Base-by-base conservation (phyloP, 1,140 invertebrate genomes). In the Mycetomoellerius zeteki region DNA sequence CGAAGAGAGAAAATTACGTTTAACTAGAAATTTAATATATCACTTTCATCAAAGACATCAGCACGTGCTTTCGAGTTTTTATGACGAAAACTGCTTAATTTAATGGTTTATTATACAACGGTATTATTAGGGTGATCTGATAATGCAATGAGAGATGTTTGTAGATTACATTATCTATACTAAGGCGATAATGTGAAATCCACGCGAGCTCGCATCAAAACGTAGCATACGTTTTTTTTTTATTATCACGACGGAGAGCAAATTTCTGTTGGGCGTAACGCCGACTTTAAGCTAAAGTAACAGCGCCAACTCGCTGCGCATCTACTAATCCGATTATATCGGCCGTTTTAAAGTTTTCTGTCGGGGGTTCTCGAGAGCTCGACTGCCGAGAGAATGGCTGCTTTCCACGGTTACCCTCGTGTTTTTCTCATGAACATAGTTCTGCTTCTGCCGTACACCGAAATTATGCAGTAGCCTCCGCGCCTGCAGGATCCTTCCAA, bases 401-500 rank as follows among this genome's bases (percentile, higher is more conserved):
- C 85, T 86, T 78, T 84, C 85, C 88, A 86, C 85, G 62, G 52
- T 85, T 87, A 81, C 75, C 33, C 71, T 86, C 88, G 81, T 88
- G 71, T 91, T 89, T 88, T 89, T 89, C 88, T 88, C 90, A 91
- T 89, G 87, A 91, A 89, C 88, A 89, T 89, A 89, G 84, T 90
- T 90, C 72, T 37, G 64, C 60, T 88, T 75, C 67, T 72, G 69
- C 27, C 21, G 65, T 52, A 50, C 62, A 77, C 52, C 43, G 69
- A 71, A 88, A 91, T 89, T 90, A 89, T 86, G 78, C 64, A 30
- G 58, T 33, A 67, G 65, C 72, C 82, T 64, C 72, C 58, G 43
- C 82, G 27, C 47, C 67, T 85, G 71, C 72, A 54, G 37, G 30
- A 86, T 71, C 54, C 64, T 81, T 50, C 24, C 33, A 72, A 54